phyloP scores from a whole-genome alignment of 2,797 vertebrate species.

The Onychomys leucogaster region DNA sequence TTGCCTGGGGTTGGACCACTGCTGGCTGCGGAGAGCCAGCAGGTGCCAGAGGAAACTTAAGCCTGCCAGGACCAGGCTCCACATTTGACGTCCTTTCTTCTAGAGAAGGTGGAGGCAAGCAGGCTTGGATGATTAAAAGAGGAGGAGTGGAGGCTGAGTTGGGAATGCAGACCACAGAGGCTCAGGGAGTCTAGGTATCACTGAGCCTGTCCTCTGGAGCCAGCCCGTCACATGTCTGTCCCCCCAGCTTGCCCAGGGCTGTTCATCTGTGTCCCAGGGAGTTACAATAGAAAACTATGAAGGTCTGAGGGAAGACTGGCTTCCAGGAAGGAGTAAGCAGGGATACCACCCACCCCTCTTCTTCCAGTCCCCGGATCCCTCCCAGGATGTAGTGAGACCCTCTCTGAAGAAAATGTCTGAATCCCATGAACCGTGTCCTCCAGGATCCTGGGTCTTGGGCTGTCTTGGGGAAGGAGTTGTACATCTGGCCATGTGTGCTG shows the following conservation, averaged over 20 bases:
- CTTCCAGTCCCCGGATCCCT: background rate
- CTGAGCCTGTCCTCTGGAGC: accelerated
- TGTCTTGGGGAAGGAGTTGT: background rate
- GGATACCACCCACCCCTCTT: background rate
- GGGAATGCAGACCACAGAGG: background rate
- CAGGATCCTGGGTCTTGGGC: background rate
- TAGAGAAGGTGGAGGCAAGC: background rate
- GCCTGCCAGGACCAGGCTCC: background rate
- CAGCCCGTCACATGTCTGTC: background rate
- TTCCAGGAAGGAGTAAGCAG: background rate
- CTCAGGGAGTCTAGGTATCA: background rate
- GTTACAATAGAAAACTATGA: background rate
- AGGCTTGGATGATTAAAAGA: background rate
- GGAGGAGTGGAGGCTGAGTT: background rate
- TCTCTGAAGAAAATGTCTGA: background rate
- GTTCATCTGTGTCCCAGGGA: background rate
- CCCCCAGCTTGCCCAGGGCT: background rate
- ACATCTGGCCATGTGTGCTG: background rate
- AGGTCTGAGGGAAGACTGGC: no score
- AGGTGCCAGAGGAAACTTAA: background rate
- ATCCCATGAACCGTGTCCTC: background rate
- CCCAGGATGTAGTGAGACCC: background rate
- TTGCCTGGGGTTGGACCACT: background rate
- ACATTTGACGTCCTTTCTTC: background rate
- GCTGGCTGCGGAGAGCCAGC: background rate